Percentiles rank a stretch among this genome's conserved stretches.
phyloP scores from a whole-genome alignment of 2,113 vertebrate genomes.

The Psettodes erumei region DNA sequence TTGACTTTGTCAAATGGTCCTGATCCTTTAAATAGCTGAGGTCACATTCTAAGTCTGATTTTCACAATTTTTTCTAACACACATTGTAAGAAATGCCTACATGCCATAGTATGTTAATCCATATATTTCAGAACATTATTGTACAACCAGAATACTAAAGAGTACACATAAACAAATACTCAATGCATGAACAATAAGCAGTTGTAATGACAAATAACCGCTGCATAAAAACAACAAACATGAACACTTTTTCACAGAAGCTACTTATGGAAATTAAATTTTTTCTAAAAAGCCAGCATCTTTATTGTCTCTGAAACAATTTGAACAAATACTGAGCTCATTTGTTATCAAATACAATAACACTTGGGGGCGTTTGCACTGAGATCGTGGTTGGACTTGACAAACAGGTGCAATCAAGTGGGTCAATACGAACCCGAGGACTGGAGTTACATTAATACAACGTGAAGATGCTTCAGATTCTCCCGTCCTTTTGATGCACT shows the following conservation, averaged over 20 bases:
- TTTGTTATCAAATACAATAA: slow-evolving; percentile 1
- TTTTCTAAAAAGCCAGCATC: background rate
- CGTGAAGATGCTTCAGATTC: slow-evolving; percentile 44
- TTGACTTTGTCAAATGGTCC: no score
- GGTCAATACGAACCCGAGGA: slow-evolving; percentile 46
- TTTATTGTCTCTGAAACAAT: background rate
- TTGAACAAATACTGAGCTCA: background rate
- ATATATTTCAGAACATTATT: background rate
- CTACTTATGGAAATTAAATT: no score
- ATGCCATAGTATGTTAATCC: background rate
- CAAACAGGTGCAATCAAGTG: slow-evolving; percentile 46
- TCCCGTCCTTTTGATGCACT: slow-evolving; percentile 34
- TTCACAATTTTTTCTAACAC: no score
- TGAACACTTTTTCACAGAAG: background rate
- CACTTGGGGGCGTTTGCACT: slow-evolving; percentile 4
- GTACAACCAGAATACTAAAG: background rate
- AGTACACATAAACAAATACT: background rate
- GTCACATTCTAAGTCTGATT: background rate
- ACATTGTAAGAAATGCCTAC: background rate
- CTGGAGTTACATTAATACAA: slow-evolving; percentile 39
- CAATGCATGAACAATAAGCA: background rate
- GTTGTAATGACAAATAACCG: background rate
- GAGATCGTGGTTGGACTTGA: slow-evolving; percentile 31
- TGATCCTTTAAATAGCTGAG: no score
- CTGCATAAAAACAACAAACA: background rate